Evolutionary conservation across 2,797 vertebrate species (phyloP).

Genomic region (Arrhamphus sclerolepis): DNA sequence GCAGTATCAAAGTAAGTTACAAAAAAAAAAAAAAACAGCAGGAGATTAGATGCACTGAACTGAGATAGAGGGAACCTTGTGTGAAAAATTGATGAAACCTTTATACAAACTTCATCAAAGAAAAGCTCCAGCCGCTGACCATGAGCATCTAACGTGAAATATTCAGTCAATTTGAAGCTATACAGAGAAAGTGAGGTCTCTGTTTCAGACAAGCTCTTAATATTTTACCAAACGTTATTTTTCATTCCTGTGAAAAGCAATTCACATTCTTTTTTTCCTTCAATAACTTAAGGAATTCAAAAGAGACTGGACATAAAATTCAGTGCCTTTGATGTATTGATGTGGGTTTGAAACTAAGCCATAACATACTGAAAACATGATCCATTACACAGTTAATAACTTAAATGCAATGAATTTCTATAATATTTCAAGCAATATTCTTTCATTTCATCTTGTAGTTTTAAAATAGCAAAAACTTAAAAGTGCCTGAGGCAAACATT

Average conservation of each 20-base stretch:
- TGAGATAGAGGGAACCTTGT: slow-evolving; percentile 4
- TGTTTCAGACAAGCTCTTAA: slow-evolving; percentile 13
- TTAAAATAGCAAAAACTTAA: background rate
- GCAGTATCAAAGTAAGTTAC: background rate
- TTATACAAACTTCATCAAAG: slow-evolving; percentile 34
- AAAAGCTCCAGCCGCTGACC: background rate
- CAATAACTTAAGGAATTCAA: slow-evolving; percentile 18
- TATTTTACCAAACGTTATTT: slow-evolving; percentile 20
- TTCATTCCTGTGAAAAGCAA: background rate
- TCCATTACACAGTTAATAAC: no score
- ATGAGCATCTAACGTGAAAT: background rate
- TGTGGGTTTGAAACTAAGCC: slow-evolving; percentile 2
- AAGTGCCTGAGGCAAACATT: background rate
- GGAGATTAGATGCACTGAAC: slow-evolving; percentile 10
- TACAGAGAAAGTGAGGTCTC: slow-evolving; percentile 3
- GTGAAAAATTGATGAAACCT: slow-evolving; percentile 38
- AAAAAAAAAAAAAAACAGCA: slow-evolving; percentile 17
- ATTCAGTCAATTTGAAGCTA: background rate
- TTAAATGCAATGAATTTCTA: no score
- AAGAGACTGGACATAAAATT: slow-evolving; percentile 18
- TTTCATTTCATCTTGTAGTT: background rate
- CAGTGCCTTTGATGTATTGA: slow-evolving; percentile 4
- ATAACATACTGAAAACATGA: slow-evolving; percentile 22
- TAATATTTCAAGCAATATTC: background rate
- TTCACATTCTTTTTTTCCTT: background rate